Base-by-base conservation (phyloP, 2,888 invertebrate species). In the Nowickia ferox region DNA sequence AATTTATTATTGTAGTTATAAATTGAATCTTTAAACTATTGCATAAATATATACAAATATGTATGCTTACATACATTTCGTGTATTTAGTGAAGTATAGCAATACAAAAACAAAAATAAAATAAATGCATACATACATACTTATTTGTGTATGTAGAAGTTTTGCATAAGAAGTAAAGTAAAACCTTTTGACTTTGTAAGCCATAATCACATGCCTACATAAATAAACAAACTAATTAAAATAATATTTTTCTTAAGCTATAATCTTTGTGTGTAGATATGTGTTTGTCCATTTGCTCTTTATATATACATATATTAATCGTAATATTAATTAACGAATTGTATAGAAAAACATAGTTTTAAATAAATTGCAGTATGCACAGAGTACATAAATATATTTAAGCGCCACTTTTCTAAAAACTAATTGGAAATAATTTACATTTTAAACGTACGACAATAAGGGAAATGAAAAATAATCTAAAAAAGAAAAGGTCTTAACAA, bases 161-260 rank as follows among this genome's bases (percentile, higher is more conserved):
- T 61, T 61, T 46, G 22, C 13, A 22, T 22, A 22, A 44, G 19
- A 17, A 38, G n/a, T 3, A 59, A 57, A 53, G 15, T 44, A 69
- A 17, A 61, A 57, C n/a, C 40, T 65, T 78, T 69, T 51, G 13
- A 17, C 65, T 84, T 77, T 84, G 76, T 81, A 81, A 81, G 80
- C 84, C 80, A 84, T 84, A 84, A 76, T 77, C 30, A 30, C 30
- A 66, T 66, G 72, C 40, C 53, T 69, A 17, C 30, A 2, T 68
- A 51, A 17, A 40, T 1, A 40, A 5, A 5, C 44, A 6, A 42
- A 69, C 30, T n/a, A n/a, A 30, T 30, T 30, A 30, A 30, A 30
- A 15, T 51, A 51, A 51, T 63, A 40, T 42, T 46, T 68, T 59
- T 55, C n/a, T 65, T 61, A 78, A 17, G 53, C 17, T 68, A 30